These are phyloP conservation scores for Clupea harengus DNA, from an alignment of 2,113 vertebrate genomes.

Conservation along the genomic window DNA sequence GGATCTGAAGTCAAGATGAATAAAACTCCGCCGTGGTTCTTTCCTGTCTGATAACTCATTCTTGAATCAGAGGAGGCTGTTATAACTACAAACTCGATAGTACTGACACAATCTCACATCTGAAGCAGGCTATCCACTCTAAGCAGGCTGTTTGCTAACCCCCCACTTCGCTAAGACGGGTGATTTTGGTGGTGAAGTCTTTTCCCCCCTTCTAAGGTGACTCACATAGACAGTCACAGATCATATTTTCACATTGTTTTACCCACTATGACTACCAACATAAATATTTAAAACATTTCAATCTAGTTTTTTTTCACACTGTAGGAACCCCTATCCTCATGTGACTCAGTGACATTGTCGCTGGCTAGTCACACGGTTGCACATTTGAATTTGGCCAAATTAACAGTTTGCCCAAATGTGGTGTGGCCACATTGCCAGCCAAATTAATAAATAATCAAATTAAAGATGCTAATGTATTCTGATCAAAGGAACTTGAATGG, in stretches of 20 bases:
- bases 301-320: background rate
- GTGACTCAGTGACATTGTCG: background rate
- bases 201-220: background rate
- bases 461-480: slow-evolving; percentile 26
- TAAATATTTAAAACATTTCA: background rate
- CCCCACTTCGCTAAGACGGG: too few relatives aligned
- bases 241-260: background rate
- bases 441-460: slow-evolving; percentile 35
- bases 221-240: background rate
- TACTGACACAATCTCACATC: background rate
- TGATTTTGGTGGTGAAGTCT: too few relatives aligned
- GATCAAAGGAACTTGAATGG: background rate
- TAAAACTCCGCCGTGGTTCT: background rate
- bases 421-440: slow-evolving; percentile 18
- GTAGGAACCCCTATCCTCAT: background rate
- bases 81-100: too few relatives aligned
- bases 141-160: background rate
- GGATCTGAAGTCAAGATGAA: background rate
- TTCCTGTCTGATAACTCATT: background rate
- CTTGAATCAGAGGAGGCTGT: background rate
- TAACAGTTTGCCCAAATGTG: slow-evolving; percentile 40
- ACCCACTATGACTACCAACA: background rate
- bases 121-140: background rate
- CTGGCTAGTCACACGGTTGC: slow-evolving; percentile 35
- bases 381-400: slow-evolving; percentile 29